A percentile compares a stretch with the other conserved stretches of the same genome.
Conservation (phyloP, 2,797 vertebrate species). For the Graptemys geographica region DNA sequence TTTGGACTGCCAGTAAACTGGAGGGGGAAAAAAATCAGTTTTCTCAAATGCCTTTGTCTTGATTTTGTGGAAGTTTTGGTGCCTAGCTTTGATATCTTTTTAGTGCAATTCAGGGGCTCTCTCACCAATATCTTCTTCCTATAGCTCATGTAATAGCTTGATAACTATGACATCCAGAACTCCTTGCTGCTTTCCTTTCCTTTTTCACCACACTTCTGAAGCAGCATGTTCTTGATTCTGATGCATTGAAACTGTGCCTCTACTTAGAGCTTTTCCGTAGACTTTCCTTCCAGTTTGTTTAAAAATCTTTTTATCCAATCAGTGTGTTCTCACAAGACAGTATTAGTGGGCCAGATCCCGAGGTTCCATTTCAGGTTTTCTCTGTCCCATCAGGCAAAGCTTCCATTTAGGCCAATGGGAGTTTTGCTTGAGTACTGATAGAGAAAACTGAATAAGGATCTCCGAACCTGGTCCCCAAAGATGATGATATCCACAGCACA, state of each 20-base stretch:
- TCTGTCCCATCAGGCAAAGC: background rate
- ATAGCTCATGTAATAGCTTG: background rate
- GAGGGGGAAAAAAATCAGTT: too few relatives aligned
- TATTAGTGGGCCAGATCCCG: background rate
- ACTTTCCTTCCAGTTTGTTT: background rate
- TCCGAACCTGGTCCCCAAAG: background rate
- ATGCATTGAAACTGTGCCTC: background rate
- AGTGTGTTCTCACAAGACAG: background rate
- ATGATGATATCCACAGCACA: background rate
- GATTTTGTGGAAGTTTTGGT: background rate
- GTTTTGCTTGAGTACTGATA: background rate
- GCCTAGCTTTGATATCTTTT: background rate
- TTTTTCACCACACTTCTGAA: background rate
- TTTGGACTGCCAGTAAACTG: too few relatives aligned
- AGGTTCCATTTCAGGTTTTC: background rate
- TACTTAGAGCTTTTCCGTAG: background rate
- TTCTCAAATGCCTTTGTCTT: background rate
- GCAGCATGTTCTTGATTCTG: rapidly evolving
- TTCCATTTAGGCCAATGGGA: background rate
- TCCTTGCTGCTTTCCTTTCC: background rate
- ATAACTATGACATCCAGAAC: background rate
- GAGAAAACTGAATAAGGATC: background rate
- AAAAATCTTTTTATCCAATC: background rate
- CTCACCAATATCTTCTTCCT: background rate
- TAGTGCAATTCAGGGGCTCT: background rate